These are phyloP conservation scores for Hemibagrus wyckioides DNA, from an alignment of 2,113 vertebrate species.

Conservation along the genomic window DNA sequence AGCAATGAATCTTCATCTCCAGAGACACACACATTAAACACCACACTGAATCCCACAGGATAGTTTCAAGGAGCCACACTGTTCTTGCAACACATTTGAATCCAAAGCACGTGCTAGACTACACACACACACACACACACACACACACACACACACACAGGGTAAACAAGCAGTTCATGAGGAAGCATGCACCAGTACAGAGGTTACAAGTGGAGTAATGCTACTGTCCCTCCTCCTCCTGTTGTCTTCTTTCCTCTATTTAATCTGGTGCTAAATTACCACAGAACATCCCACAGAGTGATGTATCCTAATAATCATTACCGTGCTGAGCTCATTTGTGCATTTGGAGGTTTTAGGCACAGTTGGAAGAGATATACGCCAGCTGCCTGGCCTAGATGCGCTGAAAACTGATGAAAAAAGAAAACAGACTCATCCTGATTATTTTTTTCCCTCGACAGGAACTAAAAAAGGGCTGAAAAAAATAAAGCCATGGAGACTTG, in stretches of 20 bases:
- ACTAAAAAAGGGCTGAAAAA: constrained; percentile 17
- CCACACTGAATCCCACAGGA: constrained; percentile 53
- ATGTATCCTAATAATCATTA: constrained; percentile 50
- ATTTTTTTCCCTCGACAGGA: neutral
- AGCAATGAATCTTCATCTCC: constrained; percentile 58
- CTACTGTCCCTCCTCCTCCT: constrained; percentile 25
- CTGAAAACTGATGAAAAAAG: constrained; percentile 32
- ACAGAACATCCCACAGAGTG: constrained; percentile 44
- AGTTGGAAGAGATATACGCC: constrained; percentile 18
- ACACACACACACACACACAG: neutral
- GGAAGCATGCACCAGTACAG: constrained; percentile 34
- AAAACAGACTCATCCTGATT: constrained; percentile 31
- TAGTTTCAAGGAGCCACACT: constrained; percentile 41
- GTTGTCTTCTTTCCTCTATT: constrained; percentile 23
- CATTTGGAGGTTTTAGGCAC: constrained; percentile 41
- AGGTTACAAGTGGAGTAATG: constrained; percentile 36
- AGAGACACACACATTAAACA: constrained; percentile 56
- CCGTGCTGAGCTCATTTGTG: constrained; percentile 42
- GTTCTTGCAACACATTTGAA: constrained; percentile 47
- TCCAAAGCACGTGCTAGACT: constrained; percentile 36
- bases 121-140: constrained; percentile 30
- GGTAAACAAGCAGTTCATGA: constrained; percentile 12
- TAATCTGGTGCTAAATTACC: constrained; percentile 53
- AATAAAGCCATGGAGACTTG: neutral
- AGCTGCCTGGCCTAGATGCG: constrained; percentile 37